These are phyloP conservation scores for Microcebus tavaratra DNA, from an alignment of 2,113 vertebrate genomes.

Conservation along the genomic window DNA sequence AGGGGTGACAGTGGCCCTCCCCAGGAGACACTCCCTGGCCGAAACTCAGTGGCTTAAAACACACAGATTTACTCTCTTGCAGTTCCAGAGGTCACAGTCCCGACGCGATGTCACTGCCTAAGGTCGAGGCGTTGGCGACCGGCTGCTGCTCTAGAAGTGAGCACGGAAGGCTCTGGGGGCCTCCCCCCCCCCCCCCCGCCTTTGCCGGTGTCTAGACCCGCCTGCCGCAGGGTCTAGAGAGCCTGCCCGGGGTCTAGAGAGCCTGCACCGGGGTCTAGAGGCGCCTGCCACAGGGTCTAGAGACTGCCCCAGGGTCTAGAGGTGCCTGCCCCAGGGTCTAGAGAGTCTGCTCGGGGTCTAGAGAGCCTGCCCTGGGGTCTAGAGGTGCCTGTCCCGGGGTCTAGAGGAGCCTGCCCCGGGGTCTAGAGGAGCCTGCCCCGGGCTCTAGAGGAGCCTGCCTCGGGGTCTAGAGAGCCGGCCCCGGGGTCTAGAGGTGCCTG, in stretches of 20 bases:
- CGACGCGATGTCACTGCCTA: rapidly evolving
- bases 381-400: no score
- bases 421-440: rapidly evolving
- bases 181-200: not conserved
- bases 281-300: not conserved
- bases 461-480: not conserved
- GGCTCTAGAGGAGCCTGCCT: no score
- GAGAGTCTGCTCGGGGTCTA: no score
- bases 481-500: no score
- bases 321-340: rapidly evolving
- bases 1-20: not conserved
- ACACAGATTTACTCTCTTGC: not conserved
- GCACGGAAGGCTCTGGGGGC: not conserved
- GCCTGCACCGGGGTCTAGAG: no score
- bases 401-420: rapidly evolving
- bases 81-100: not conserved
- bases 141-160: not conserved
- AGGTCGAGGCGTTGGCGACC: not conserved
- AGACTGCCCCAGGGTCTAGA: not conserved
- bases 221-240: rapidly evolving
- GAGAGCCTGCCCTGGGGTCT: no score
- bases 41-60: not conserved
- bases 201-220: rapidly evolving
- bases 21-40: not conserved
- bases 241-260: no score